These are phyloP conservation scores for Eleginops maclovinus DNA, from an alignment of 2,113 vertebrate species.

Conservation along the genomic window DNA sequence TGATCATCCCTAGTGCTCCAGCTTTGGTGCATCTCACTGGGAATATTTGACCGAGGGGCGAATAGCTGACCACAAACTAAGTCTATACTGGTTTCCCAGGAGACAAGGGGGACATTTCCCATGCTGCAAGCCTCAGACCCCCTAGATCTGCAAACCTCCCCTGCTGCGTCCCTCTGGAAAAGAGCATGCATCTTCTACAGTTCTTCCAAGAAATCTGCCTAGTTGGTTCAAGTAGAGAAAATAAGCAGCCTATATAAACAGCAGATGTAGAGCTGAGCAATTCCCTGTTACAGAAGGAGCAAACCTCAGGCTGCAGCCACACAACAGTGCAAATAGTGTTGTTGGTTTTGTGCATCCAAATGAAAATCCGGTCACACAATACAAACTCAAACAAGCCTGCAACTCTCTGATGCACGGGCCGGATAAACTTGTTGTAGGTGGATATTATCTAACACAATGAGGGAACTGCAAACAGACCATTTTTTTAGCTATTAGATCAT, in stretches of 20 bases:
- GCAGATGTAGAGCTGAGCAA: constrained; percentile 12
- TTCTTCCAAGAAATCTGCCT: neutral
- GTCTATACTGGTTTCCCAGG: constrained; percentile 75
- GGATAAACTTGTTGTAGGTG: constrained; percentile 10
- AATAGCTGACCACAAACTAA: constrained; percentile 70
- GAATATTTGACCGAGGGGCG: constrained; percentile 67
- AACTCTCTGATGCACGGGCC: constrained; percentile 3
- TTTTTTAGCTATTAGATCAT: neutral
- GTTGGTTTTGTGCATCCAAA: constrained; percentile 53
- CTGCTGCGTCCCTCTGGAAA: constrained; percentile 11
- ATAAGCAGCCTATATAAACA: constrained; percentile 1
- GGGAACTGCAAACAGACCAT: neutral
- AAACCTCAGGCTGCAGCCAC: neutral
- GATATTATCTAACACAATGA: constrained; percentile 25
- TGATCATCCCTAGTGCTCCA: constrained; percentile 45
- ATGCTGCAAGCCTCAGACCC: constrained; percentile 33
- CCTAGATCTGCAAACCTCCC: constrained; percentile 8
- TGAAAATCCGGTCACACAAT: constrained; percentile 47
- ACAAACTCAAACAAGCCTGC: constrained; percentile 27
- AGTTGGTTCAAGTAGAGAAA: neutral
- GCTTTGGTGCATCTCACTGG: constrained; percentile 46
- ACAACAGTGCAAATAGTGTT: constrained; percentile 35
- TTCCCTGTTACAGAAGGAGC: too few relatives aligned
- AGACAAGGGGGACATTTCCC: constrained; percentile 64
- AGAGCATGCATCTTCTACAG: too few relatives aligned